Conservation (phyloP, 2,888 invertebrate species). For the Dendrolimus houi region DNA sequence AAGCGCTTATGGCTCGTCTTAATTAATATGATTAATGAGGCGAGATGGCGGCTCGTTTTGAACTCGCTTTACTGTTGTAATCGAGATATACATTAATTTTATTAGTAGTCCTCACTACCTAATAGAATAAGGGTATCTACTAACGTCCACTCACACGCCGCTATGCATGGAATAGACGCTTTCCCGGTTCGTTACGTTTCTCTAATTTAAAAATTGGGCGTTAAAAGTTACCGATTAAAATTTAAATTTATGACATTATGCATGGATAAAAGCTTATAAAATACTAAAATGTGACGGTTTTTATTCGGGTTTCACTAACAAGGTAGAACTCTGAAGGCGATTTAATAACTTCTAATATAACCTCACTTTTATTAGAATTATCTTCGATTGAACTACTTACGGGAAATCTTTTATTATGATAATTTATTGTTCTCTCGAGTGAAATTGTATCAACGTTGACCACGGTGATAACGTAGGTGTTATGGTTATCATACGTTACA, state of each 20-base stretch:
- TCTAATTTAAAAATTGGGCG: constrained; percentile 67
- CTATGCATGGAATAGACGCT: constrained; percentile 36
- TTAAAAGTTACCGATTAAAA: constrained; percentile 67
- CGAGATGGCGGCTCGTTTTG: constrained; percentile 58
- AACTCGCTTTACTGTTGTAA: constrained; percentile 66
- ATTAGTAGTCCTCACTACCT: constrained; percentile 61
- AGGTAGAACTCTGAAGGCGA: constrained; percentile 32
- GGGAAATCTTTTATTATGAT: constrained; percentile 2
- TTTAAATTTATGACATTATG: constrained; percentile 63
- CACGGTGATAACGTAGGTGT: not conserved
- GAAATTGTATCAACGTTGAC: not conserved
- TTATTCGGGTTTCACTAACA: constrained; percentile 49
- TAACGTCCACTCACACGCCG: constrained; percentile 19
- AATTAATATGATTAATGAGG: constrained; percentile 74
- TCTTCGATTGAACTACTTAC: constrained; percentile 4
- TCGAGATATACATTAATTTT: constrained; percentile 74
- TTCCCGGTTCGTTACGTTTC: constrained; percentile 56
- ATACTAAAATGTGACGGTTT: constrained; percentile 48
- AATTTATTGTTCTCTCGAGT: not conserved
- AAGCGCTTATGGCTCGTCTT: constrained; percentile 67
- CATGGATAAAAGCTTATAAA: constrained; percentile 50
- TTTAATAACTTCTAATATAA: constrained; percentile 31
- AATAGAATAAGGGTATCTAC: constrained; percentile 55
- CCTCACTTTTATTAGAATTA: constrained; percentile 31
- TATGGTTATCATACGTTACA: too few relatives aligned